These are phyloP conservation scores for Hemaris fuciformis DNA, from an alignment of 2,888 invertebrate species.

Conservation along the genomic window DNA sequence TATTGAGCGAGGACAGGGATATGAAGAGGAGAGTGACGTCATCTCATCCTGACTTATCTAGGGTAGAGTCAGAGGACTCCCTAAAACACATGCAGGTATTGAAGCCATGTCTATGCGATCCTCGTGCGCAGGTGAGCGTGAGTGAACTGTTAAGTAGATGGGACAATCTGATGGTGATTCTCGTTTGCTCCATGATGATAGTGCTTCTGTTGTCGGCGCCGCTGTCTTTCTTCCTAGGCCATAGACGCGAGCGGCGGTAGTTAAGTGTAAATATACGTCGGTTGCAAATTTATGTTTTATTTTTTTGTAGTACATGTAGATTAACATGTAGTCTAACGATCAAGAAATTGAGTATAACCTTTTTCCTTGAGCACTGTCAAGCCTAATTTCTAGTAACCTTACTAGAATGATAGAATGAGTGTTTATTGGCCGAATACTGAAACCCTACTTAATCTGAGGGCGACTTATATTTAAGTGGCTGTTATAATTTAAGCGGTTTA, in stretches of 20 bases:
- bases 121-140: not conserved
- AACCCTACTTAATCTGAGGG: too few species aligned
- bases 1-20: not conserved
- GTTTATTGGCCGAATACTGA: too few species aligned
- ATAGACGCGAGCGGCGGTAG: conserved; percentile 25
- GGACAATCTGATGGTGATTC: conserved; percentile 40
- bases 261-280: conserved; percentile 41
- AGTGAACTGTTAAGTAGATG: conserved; percentile 23
- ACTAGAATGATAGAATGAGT: too few species aligned
- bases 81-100: not conserved
- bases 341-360: too few species aligned
- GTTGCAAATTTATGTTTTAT: conserved; percentile 25
- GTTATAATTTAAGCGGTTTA: too few species aligned
- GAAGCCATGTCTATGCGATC: conserved; percentile 16
- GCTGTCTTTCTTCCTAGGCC: conserved; percentile 30
- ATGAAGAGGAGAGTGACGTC: not conserved
- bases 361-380: too few species aligned
- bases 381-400: too few species aligned
- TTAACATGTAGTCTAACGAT: not conserved
- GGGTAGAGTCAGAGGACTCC: not conserved
- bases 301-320: conserved; percentile 7
- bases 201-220: conserved; percentile 43
- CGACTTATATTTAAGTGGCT: too few species aligned
- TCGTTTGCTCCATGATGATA: conserved; percentile 40
- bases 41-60: conserved; percentile 5